Percentiles rank a stretch among this genome's conserved stretches.
Conservation (phyloP, 2,113 vertebrate genomes). For the Ramphastos sulfuratus region DNA sequence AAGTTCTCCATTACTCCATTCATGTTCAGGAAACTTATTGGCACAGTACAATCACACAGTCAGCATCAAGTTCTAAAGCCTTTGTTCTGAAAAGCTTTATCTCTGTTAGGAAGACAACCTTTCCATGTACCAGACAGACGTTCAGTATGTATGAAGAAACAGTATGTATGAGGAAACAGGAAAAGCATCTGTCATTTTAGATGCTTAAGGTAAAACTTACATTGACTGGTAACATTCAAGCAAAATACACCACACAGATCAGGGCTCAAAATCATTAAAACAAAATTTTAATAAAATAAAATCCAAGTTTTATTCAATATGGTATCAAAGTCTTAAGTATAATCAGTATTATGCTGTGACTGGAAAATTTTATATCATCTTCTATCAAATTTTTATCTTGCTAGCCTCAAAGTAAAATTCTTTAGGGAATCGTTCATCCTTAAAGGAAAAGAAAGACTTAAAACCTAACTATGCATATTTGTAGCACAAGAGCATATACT, state of each 20-base stretch:
- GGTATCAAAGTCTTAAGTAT: background rate
- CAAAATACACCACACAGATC: background rate
- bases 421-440: background rate
- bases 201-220: background rate
- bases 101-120: background rate
- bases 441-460: background rate
- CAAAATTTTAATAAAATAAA: background rate
- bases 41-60: background rate
- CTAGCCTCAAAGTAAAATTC: background rate
- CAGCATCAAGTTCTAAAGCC: background rate
- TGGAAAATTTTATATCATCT: background rate
- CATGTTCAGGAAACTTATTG: background rate
- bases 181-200: background rate
- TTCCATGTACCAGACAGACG: background rate
- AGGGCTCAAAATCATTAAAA: background rate
- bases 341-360: background rate
- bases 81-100: background rate
- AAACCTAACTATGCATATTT: background rate
- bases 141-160: too few species aligned
- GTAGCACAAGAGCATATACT: background rate
- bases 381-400: background rate
- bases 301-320: background rate
- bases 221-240: background rate
- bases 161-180: background rate
- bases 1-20: background rate